These are phyloP conservation scores for Gymnogyps californianus DNA, from an alignment of 2,113 vertebrate genomes.

Conservation along the genomic window DNA sequence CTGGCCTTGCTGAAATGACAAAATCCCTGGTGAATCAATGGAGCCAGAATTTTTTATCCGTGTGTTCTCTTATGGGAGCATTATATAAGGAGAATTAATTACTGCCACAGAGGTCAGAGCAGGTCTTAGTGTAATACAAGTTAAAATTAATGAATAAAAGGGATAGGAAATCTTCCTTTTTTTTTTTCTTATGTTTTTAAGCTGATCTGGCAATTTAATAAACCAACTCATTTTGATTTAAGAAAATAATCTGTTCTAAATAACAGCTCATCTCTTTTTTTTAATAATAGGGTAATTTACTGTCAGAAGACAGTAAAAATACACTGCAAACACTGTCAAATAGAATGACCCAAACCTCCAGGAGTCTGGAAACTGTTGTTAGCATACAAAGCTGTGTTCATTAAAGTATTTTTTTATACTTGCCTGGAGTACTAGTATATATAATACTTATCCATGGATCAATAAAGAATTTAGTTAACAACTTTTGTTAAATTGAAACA, in stretches of 20 bases:
- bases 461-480: slow-evolving; percentile 17
- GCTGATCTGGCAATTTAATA: neutral
- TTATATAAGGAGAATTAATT: neutral
- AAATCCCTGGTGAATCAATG: neutral
- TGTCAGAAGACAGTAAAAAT: neutral
- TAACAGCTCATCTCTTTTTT: neutral
- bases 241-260: neutral
- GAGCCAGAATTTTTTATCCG: neutral
- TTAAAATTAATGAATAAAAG: neutral
- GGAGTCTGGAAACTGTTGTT: neutral
- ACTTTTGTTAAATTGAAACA: slow-evolving; percentile 2
- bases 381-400: neutral
- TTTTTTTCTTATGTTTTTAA: neutral
- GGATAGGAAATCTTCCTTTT: neutral
- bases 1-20: neutral
- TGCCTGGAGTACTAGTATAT: neutral
- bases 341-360: neutral
- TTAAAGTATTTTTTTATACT: neutral
- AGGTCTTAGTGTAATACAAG: neutral
- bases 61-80: neutral
- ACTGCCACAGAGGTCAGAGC: neutral
- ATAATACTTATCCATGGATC: neutral
- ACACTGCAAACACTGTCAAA: neutral
- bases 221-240: neutral
- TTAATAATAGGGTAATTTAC: neutral